Evolutionary conservation across 2,797 vertebrate genomes (phyloP).

Genomic region (Apogon talboti): DNA sequence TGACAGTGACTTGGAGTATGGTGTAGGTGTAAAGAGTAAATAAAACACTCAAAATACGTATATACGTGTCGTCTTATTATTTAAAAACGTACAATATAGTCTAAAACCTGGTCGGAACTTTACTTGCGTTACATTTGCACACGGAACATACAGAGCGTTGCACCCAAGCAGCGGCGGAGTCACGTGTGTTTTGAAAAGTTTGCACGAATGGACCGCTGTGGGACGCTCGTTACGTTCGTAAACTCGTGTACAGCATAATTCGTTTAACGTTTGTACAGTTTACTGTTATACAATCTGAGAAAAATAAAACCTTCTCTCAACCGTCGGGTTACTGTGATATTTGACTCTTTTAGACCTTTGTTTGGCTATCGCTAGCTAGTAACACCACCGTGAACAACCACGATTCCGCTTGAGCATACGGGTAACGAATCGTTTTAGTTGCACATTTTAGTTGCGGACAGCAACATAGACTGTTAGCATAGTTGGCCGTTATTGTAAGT

Average conservation of each 20-base stretch:
- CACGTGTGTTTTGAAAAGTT: slow-evolving; percentile 74
- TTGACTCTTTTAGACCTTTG: neutral
- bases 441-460: neutral
- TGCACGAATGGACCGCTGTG: neutral
- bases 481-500: neutral
- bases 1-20: accelerated
- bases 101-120: slow-evolving; percentile 32
- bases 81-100: neutral
- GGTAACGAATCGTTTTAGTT: neutral
- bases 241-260: neutral
- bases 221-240: accelerated
- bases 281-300: accelerated
- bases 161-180: neutral
- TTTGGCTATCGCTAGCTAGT: slow-evolving; percentile 4
- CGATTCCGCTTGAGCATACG: neutral
- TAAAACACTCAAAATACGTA: accelerated
- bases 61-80: too few relatives aligned
- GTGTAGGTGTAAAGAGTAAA: accelerated
- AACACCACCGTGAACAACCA: neutral
- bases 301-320: accelerated
- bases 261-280: accelerated
- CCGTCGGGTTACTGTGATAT: accelerated
- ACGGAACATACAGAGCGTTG: slow-evolving; percentile 44
- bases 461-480: neutral
- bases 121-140: neutral